Evolutionary conservation across 2,888 invertebrate genomes (phyloP), one percentile per base, ranked within the genome.

Genomic region (Cheilosia grossa): DNA sequence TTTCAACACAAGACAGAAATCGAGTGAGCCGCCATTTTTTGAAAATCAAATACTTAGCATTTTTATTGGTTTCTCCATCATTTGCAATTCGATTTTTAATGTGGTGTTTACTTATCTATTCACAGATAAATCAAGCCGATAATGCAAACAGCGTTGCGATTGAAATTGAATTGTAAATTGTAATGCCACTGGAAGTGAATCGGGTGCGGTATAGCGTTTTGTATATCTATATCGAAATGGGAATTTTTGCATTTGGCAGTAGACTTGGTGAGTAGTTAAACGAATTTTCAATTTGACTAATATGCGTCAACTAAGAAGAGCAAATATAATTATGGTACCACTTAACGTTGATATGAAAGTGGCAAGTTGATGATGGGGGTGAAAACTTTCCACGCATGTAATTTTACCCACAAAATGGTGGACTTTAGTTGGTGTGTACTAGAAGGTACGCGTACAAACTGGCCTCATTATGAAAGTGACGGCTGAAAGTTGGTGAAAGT

Each of bases 81-180:
- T 77, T 77, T 69, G 47, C 61, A 77, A 69, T 77, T 77, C 54
- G 69, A 69, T 77, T 77, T 33, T 44, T 63, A 56, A 63, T 44
- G 53, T 19, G 42, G 13, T 73, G 73, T 64, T 64, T 73, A 73
- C 54, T 54, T 63, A 64, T 56, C 42, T 64, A 64, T 53, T 51
- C 33, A 4, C 27, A 33, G 24, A 15, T 63, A 51, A 73, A 51
- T 73, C 61, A 17, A 17, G 33, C 5, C 13, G 40, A 24, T 56
- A 63, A 73, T 58, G 47, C 37, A 49, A 58, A 58, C 21, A 59
- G 27, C 10, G 24, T 13, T 15, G 15, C 5, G 37, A 49, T 44
- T 44, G 6, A 27, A 58, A 21, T 58, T 10, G 24, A 37, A 21
- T 21, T 21, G 21, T 21, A 21, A 21, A 21, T 21, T 21, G 21